Evolutionary conservation across 1,140 invertebrate genomes (phyloP).

Genomic region (Globodera rostochiensis): DNA sequence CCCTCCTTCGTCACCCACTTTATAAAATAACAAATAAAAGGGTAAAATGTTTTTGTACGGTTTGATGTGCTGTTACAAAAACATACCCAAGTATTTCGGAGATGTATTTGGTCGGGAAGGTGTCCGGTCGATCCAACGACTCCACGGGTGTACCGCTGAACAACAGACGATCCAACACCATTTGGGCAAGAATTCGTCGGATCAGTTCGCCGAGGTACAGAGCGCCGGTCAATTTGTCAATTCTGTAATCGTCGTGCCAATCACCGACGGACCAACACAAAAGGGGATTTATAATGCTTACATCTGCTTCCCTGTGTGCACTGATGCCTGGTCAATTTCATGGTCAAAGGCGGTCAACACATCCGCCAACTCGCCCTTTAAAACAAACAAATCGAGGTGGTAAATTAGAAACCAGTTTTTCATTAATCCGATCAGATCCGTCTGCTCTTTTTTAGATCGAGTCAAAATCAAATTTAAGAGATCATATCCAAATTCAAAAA

Average conservation of each 20-base stretch:
- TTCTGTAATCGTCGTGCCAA: slow-evolving; percentile 47
- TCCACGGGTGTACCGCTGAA: slow-evolving; percentile 59
- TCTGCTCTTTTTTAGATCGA: too few species aligned
- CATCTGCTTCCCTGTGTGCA: slow-evolving; percentile 64
- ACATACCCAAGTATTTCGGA: slow-evolving; percentile 61
- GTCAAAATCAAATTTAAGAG: too few species aligned
- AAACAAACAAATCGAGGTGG: too few species aligned
- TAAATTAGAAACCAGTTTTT: neutral
- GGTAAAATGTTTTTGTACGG: neutral
- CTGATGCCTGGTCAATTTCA: slow-evolving; percentile 61
- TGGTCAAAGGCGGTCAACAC: slow-evolving; percentile 61
- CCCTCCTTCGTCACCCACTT: too few species aligned
- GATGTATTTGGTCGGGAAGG: slow-evolving; percentile 65
- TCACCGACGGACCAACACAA: slow-evolving; percentile 8
- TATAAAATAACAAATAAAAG: too few species aligned
- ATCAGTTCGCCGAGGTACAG: slow-evolving; percentile 64
- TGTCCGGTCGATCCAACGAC: slow-evolving; percentile 53
- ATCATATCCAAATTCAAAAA: too few species aligned
- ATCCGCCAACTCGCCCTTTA: slow-evolving; percentile 57
- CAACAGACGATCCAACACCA: slow-evolving; percentile 55
- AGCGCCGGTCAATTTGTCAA: slow-evolving; percentile 64
- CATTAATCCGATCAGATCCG: neutral
- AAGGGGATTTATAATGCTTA: slow-evolving; percentile 26
- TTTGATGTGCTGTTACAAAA: slow-evolving; percentile 21
- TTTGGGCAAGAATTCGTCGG: slow-evolving; percentile 57